phyloP scores from a whole-genome alignment of 2,113 vertebrate species.

The Festucalex cinctus region DNA sequence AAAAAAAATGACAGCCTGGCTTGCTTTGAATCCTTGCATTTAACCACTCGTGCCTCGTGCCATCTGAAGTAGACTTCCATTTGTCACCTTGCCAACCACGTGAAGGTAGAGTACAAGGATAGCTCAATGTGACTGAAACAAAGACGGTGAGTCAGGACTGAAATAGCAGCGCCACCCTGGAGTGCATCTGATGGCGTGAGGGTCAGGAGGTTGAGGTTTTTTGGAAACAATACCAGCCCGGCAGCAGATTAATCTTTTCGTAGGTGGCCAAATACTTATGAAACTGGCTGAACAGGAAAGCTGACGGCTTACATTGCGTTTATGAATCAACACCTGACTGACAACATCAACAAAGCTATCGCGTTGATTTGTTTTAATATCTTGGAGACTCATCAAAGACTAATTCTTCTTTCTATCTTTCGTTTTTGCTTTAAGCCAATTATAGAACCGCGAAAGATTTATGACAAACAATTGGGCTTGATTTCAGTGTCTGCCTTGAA shows the following conservation, averaged over 20 bases:
- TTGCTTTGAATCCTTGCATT: not conserved
- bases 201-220: constrained; percentile 9
- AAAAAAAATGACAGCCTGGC: not conserved
- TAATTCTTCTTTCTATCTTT: not conserved
- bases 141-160: constrained; percentile 56
- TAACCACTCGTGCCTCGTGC: not conserved
- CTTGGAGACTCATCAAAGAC: not conserved
- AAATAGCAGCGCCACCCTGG: constrained; percentile 39
- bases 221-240: constrained; percentile 20
- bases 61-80: constrained; percentile 10
- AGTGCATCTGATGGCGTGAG: constrained; percentile 35
- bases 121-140: constrained; percentile 38
- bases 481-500: too few relatives aligned
- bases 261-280: constrained; percentile 7
- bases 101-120: constrained; percentile 28
- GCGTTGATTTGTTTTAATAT: not conserved
- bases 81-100: constrained; percentile 31
- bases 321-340: constrained; percentile 26
- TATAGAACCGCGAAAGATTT: not conserved
- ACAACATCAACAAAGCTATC: not conserved
- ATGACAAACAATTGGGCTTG: too few relatives aligned
- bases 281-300: constrained; percentile 45
- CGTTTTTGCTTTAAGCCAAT: not conserved
- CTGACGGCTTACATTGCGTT: constrained; percentile 30
- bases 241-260: constrained; percentile 17